These are phyloP conservation scores for Macrobrachium nipponense DNA, from an alignment of 1,140 invertebrate species.

Conservation along the genomic window DNA sequence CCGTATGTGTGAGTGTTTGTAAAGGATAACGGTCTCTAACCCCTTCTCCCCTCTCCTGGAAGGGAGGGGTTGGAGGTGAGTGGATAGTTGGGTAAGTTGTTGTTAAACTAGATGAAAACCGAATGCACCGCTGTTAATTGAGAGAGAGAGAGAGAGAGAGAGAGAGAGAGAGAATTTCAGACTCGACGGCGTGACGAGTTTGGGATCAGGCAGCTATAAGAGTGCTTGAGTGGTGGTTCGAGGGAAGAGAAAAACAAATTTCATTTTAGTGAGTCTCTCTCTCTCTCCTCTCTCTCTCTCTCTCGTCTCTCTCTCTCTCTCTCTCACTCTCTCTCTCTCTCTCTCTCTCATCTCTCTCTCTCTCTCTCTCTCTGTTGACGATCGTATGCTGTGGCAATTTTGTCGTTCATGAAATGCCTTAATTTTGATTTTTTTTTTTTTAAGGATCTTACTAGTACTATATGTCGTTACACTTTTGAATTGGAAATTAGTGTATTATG, in stretches of 20 bases:
- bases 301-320: too few species aligned
- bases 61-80: neutral
- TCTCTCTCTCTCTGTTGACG: slow-evolving; percentile 20
- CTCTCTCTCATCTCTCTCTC: slow-evolving; percentile 32
- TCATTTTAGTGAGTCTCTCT: too few species aligned
- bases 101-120: neutral
- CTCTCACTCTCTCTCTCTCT: slow-evolving; percentile 21
- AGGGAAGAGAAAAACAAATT: neutral
- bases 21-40: too few species aligned
- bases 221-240: neutral
- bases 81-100: neutral
- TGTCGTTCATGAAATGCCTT: neutral
- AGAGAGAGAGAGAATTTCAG: neutral
- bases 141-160: neutral
- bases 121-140: too few species aligned
- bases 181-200: neutral
- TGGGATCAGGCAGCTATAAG: neutral
- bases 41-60: neutral
- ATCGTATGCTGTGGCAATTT: too few species aligned
- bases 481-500: too few species aligned
- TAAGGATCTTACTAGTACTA: too few species aligned
- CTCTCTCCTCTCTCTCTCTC: too few species aligned
- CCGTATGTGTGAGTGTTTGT: neutral
- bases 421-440: too few species aligned
- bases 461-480: too few species aligned